These are phyloP conservation scores for Solenopsis fugax DNA, from an alignment of 1,140 invertebrate species.

Conservation along the genomic window DNA sequence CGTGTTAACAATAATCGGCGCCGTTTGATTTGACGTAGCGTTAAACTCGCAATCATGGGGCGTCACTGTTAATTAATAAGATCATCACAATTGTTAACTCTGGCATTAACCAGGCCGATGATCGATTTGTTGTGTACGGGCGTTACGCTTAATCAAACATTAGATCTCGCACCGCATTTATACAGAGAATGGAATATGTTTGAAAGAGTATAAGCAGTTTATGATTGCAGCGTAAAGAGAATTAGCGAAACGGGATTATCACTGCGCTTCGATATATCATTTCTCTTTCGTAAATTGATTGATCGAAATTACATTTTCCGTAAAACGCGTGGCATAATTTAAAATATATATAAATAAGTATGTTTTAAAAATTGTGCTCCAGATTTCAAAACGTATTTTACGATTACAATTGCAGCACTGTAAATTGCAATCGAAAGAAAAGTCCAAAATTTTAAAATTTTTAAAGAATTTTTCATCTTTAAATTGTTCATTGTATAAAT, in stretches of 20 bases:
- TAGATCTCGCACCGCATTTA: constrained; percentile 16
- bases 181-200: constrained; percentile 19
- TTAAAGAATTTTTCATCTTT: neutral
- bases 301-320: constrained; percentile 5
- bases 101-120: constrained; percentile 30
- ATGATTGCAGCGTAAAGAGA: neutral
- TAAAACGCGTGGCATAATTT: neutral
- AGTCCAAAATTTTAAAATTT: neutral
- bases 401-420: no score
- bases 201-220: constrained; percentile 54
- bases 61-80: constrained; percentile 56
- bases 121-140: constrained; percentile 41
- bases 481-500: neutral
- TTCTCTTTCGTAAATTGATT: neutral
- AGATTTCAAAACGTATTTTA: neutral
- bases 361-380: neutral
- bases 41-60: constrained; percentile 39
- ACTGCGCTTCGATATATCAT: neutral
- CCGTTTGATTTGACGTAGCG: constrained; percentile 11
- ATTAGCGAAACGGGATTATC: constrained; percentile 40
- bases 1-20: constrained; percentile 22
- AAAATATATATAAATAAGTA: neutral
- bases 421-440: no score
- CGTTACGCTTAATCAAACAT: constrained; percentile 48
- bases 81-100: constrained; percentile 58